Evolutionary conservation across 2,797 vertebrate genomes (phyloP).

Genomic region (Atherinosoma microstoma): DNA sequence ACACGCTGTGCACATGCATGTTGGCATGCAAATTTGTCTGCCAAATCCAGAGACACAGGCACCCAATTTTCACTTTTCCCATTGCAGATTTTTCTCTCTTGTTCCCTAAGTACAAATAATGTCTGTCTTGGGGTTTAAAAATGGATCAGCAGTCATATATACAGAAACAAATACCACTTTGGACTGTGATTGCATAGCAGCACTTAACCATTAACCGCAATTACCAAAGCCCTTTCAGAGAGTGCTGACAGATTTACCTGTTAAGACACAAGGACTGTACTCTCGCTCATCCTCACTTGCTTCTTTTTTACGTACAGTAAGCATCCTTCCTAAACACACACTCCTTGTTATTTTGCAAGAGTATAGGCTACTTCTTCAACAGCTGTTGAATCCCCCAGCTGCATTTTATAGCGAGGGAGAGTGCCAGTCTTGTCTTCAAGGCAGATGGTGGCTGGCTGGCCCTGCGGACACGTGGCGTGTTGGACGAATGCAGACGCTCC

Average conservation of each 20-base stretch:
- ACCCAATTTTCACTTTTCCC: constrained; percentile 34
- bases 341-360: constrained; percentile 58
- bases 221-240: constrained; percentile 43
- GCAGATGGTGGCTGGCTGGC: constrained; percentile 77
- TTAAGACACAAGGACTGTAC: constrained; percentile 54
- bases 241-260: constrained; percentile 74
- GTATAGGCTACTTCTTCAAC: constrained; percentile 54
- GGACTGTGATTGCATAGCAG: constrained; percentile 44
- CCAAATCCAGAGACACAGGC: constrained; percentile 11
- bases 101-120: constrained; percentile 25
- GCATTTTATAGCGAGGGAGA: constrained; percentile 66
- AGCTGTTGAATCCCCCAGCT: constrained; percentile 77
- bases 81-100: constrained; percentile 13
- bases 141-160: constrained; percentile 38
- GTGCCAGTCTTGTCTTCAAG: constrained; percentile 72
- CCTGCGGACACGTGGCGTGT: constrained; percentile 73
- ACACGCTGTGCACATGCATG: constrained; percentile 32
- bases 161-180: constrained; percentile 22
- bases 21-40: constrained; percentile 29
- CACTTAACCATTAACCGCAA: constrained; percentile 60
- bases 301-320: constrained; percentile 44
- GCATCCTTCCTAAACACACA: constrained; percentile 12
- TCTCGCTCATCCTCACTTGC: constrained; percentile 54
- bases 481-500: constrained; percentile 51
- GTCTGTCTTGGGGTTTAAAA: constrained; percentile 21